phyloP scores from a whole-genome alignment of 2,113 vertebrate genomes.

The Toxotes jaculatrix region DNA sequence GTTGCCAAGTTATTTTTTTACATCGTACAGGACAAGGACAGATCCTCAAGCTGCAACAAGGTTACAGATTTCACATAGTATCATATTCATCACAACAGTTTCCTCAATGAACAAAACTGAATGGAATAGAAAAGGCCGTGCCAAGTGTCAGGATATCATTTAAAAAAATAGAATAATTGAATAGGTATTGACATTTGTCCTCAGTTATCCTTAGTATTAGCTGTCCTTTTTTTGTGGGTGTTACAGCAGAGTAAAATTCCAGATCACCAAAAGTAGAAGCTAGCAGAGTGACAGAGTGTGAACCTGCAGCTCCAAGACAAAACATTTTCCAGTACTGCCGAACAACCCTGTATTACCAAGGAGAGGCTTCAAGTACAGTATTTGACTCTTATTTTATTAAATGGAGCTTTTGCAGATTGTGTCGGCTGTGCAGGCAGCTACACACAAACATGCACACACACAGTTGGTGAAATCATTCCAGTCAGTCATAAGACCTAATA shows the following conservation, averaged over 20 bases:
- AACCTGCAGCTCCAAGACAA: slow-evolving; percentile 3
- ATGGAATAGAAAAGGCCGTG: slow-evolving; percentile 1
- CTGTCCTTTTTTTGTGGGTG: slow-evolving; percentile 2
- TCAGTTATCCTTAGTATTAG: slow-evolving; percentile 8
- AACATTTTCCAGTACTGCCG: slow-evolving; percentile 13
- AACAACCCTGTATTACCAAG: slow-evolving; percentile 5
- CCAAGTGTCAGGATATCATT: not conserved
- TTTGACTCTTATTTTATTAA: slow-evolving; percentile 37
- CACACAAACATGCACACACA: slow-evolving; percentile 21
- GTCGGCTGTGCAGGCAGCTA: not conserved
- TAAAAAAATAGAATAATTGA: not conserved
- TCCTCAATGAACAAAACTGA: slow-evolving; percentile 17
- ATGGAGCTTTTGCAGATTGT: slow-evolving; percentile 17
- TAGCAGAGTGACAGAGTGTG: not conserved
- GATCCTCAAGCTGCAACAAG: slow-evolving; percentile 34
- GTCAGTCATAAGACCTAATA: slow-evolving; percentile 58
- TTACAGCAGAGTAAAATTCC: slow-evolving; percentile 9
- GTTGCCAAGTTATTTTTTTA: slow-evolving; percentile 45
- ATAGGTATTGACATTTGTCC: not conserved
- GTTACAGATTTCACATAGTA: slow-evolving; percentile 13
- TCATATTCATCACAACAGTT: not conserved
- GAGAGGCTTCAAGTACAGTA: not conserved
- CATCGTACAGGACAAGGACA: slow-evolving; percentile 37
- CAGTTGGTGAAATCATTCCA: slow-evolving; percentile 67
- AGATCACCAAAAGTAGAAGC: not conserved